These are phyloP conservation scores for Amphimallon solstitiale DNA, from an alignment of 2,888 invertebrate species.

Conservation along the genomic window DNA sequence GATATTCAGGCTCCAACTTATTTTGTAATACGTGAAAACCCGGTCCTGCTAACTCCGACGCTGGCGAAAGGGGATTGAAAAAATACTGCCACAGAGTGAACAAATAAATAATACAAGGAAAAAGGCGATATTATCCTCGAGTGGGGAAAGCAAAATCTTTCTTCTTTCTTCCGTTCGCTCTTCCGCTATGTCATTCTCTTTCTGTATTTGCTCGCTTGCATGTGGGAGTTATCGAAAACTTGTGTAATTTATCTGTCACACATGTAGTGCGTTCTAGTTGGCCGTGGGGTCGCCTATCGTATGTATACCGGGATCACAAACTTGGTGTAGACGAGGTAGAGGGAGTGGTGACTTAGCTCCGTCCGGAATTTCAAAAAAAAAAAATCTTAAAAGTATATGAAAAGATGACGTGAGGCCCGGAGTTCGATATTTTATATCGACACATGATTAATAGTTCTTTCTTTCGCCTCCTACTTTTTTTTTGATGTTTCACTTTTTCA, in stretches of 20 bases:
- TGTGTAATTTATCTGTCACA: neutral
- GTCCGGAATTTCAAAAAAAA: conserved; percentile 4
- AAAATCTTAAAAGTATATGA: conserved; percentile 22
- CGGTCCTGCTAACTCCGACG: too few relatives aligned
- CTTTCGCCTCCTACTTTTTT: too few relatives aligned
- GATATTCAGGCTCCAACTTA: too few relatives aligned
- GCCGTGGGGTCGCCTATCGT: neutral
- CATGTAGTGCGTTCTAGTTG: conserved; percentile 3
- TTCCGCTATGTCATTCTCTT: too few relatives aligned
- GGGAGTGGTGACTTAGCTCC: neutral
- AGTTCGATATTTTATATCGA: too few relatives aligned
- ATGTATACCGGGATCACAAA: too few relatives aligned
- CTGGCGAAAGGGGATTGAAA: neutral
- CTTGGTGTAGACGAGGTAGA: too few relatives aligned
- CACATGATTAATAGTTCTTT: too few relatives aligned
- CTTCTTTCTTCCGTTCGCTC: neutral
- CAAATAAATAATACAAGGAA: conserved; percentile 13
- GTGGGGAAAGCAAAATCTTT: neutral
- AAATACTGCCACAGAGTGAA: neutral
- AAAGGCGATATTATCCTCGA: neutral
- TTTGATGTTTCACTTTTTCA: too few relatives aligned
- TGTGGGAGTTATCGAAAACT: neutral
- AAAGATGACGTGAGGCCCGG: neutral
- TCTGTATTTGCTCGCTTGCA: too few relatives aligned
- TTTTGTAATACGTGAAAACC: too few relatives aligned